Percentiles rank a stretch among this genome's conserved stretches.
Evolutionary conservation across 2,113 vertebrate species (phyloP).

Genomic region (Serilophus lunatus): DNA sequence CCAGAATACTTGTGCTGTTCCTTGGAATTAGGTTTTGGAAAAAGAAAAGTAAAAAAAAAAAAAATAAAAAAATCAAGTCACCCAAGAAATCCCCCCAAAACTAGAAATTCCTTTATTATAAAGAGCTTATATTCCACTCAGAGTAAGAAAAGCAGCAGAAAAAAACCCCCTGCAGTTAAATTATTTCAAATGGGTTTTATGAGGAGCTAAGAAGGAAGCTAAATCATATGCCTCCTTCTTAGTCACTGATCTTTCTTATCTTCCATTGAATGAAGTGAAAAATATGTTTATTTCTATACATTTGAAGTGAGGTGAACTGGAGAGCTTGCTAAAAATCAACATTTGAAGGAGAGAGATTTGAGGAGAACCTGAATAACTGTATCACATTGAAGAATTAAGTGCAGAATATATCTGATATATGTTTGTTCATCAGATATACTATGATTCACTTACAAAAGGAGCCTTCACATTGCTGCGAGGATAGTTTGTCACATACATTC

Average conservation of each 20-base stretch:
- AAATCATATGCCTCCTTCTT: neutral
- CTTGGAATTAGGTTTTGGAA: neutral
- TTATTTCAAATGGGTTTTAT: neutral
- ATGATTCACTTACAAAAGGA: neutral
- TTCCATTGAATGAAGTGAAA: neutral
- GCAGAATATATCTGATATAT: neutral
- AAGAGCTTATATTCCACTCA: neutral
- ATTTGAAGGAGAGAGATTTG: neutral
- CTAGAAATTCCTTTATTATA: neutral
- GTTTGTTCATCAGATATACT: neutral
- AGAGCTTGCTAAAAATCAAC: neutral
- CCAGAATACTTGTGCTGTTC: neutral
- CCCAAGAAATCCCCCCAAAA: accelerated
- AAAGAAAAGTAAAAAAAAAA: neutral
- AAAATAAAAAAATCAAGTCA: neutral
- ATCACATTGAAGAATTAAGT: neutral
- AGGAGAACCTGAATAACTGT: neutral
- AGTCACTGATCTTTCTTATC: neutral
- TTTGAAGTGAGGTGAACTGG: neutral
- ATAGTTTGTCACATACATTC: neutral
- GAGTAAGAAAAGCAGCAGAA: neutral
- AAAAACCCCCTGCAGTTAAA: neutral
- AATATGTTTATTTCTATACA: neutral
- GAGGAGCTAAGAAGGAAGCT: neutral
- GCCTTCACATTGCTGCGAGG: neutral